These are phyloP conservation scores for Eucidaris tribuloides DNA, from an alignment of 35 echinoderm and acorn worm genomes.

Conservation along the genomic window DNA sequence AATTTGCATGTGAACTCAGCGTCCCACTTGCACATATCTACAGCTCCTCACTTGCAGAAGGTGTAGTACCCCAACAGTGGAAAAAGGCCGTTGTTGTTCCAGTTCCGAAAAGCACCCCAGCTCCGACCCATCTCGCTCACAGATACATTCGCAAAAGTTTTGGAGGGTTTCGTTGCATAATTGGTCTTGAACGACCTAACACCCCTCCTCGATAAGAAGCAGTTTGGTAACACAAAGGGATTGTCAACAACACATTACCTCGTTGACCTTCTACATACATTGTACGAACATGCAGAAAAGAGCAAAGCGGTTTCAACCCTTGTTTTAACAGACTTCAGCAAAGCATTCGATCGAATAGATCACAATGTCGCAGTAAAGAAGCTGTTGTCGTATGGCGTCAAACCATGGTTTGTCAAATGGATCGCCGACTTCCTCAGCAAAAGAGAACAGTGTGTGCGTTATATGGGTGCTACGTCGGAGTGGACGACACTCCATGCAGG, in stretches of 20 bases:
- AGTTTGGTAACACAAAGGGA: conserved; percentile 53
- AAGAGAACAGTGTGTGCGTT: conserved; percentile 35
- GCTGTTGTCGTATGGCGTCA: conserved; percentile 25
- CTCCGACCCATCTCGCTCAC: conserved; percentile 49
- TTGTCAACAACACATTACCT: conserved; percentile 50
- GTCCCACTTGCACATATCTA: conserved; percentile 12
- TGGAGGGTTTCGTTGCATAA: conserved; percentile 22
- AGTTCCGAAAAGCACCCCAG: conserved; percentile 39
- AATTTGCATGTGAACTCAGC: conserved; percentile 25
- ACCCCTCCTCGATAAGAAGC: conserved; percentile 10
- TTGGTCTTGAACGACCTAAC: conserved; percentile 20
- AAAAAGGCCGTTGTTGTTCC: conserved; percentile 35
- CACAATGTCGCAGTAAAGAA: conserved; percentile 18
- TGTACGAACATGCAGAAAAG: conserved; percentile 28
- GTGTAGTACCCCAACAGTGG: conserved; percentile 17
- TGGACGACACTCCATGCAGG: conserved; percentile 26
- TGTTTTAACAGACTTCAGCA: conserved; percentile 50
- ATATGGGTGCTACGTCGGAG: conserved; percentile 21
- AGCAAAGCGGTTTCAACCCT: background rate
- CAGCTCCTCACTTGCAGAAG: conserved; percentile 6
- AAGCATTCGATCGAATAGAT: conserved; percentile 41
- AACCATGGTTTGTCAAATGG: conserved; percentile 26
- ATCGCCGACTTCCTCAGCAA: conserved; percentile 37
- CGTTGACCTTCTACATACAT: conserved; percentile 21
- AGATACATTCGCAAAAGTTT: conserved; percentile 28